phyloP scores from a whole-genome alignment of 92 coral and sea anemone genomes.

The Anthopleura xanthogrammica region DNA sequence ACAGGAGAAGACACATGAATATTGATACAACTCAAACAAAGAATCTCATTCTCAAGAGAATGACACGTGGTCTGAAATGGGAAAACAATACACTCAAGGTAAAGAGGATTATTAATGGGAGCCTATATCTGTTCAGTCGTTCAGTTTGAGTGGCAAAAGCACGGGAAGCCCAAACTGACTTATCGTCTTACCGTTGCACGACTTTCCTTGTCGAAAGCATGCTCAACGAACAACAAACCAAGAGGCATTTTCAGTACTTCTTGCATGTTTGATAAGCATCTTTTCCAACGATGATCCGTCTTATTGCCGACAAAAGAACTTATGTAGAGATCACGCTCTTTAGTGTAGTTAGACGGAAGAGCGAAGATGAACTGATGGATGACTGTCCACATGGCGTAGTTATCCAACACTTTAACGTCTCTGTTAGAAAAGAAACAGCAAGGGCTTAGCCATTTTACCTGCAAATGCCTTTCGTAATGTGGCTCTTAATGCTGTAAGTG shows the following conservation, averaged over 20 bases:
- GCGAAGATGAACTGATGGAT: conserved; percentile 37
- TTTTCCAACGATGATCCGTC: conserved; percentile 34
- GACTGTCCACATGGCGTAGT: conserved; percentile 58
- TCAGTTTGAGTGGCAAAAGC: neutral
- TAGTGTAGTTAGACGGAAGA: conserved; percentile 32
- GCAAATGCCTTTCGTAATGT: no score
- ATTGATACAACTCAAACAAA: no score
- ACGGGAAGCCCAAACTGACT: neutral
- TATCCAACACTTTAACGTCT: conserved; percentile 30
- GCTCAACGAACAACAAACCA: conserved; percentile 71
- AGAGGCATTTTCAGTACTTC: conserved; percentile 40
- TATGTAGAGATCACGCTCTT: conserved; percentile 17
- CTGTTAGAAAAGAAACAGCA: neutral
- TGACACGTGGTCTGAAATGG: no score
- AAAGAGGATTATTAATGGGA: no score
- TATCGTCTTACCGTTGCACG: neutral
- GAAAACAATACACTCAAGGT: no score
- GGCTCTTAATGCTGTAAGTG: no score
- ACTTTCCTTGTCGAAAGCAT: conserved; percentile 54
- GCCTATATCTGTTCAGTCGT: no score
- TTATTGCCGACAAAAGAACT: conserved; percentile 25
- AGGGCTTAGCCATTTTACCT: no score
- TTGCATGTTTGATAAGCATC: conserved; percentile 40
- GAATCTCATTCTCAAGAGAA: no score
- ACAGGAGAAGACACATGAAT: no score